Evolutionary conservation across 1,140 invertebrate genomes (phyloP).

Genomic region (Belonocnema kinseyi): DNA sequence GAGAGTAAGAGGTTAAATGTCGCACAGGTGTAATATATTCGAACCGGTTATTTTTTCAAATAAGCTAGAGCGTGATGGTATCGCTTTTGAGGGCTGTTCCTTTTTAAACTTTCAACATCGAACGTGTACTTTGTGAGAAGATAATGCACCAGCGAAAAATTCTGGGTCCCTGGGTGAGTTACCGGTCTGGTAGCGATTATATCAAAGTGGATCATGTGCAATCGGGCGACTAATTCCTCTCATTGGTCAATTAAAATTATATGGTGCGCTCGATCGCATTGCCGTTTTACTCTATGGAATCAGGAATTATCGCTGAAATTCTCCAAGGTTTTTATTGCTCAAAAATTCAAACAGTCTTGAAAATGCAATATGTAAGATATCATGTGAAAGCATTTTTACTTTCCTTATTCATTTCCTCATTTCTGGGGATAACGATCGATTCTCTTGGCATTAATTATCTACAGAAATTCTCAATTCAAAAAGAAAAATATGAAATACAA

Average conservation of each 20-base stretch:
- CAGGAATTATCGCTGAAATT: conserved; percentile 4
- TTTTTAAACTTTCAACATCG: not conserved
- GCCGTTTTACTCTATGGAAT: not conserved
- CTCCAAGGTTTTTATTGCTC: not conserved
- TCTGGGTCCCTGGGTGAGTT: conserved; percentile 41
- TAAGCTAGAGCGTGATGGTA: not conserved
- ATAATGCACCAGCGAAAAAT: conserved; percentile 28
- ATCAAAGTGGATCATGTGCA: conserved; percentile 43
- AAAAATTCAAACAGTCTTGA: not conserved
- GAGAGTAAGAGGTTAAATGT: not conserved
- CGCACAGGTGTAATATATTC: not conserved
- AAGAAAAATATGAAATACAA: too few relatives aligned
- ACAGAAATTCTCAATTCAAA: too few relatives aligned
- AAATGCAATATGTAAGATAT: not conserved
- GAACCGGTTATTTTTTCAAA: conserved; percentile 7
- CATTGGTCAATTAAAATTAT: conserved; percentile 62
- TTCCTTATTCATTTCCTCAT: too few relatives aligned
- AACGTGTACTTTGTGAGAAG: conserved; percentile 13
- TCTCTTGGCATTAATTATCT: too few relatives aligned
- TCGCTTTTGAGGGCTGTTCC: conserved; percentile 7
- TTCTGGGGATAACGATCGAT: too few relatives aligned
- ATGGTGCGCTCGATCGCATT: conserved; percentile 39
- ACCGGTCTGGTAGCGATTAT: conserved; percentile 31
- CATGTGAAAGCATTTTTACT: too few relatives aligned
- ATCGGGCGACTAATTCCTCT: conserved; percentile 56